Percentiles rank a stretch among this genome's conserved stretches.
Evolutionary conservation across 2,113 vertebrate genomes (phyloP).

Genomic region (Xenopus laevis): DNA sequence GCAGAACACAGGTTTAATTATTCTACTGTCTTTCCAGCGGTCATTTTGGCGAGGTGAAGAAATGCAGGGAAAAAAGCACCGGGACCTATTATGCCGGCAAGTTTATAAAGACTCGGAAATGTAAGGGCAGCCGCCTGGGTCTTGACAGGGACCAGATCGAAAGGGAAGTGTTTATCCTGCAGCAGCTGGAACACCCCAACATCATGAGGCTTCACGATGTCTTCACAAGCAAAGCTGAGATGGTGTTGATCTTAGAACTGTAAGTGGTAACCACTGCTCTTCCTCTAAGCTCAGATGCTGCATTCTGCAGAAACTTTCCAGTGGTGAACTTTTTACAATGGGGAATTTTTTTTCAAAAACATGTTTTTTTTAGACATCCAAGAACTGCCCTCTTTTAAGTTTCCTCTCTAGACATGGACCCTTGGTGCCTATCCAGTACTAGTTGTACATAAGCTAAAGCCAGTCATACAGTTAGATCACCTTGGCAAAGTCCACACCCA

Average conservation of each 20-base stretch:
- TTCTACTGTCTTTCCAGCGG: constrained; percentile 55
- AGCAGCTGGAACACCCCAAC: constrained; percentile 64
- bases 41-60: constrained; percentile 67
- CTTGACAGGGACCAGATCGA: constrained; percentile 61
- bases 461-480: too few relatives aligned
- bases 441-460: too few relatives aligned
- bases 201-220: constrained; percentile 66
- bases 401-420: too few relatives aligned
- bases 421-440: too few relatives aligned
- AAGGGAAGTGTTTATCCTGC: constrained; percentile 65
- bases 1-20: not conserved
- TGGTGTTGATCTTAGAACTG: constrained; percentile 75
- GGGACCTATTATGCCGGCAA: constrained; percentile 64
- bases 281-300: too few relatives aligned
- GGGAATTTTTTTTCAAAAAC: too few relatives aligned
- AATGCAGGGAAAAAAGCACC: constrained; percentile 57
- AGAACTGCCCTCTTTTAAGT: too few relatives aligned
- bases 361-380: too few relatives aligned
- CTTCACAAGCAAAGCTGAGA: constrained; percentile 67
- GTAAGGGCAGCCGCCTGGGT: constrained; percentile 58
- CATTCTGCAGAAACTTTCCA: not conserved
- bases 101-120: constrained; percentile 59
- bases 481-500: too few relatives aligned
- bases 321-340: too few relatives aligned
- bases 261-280: constrained; percentile 52